Conservation (phyloP, 2,113 vertebrate species). For the Sardina pilchardus region DNA sequence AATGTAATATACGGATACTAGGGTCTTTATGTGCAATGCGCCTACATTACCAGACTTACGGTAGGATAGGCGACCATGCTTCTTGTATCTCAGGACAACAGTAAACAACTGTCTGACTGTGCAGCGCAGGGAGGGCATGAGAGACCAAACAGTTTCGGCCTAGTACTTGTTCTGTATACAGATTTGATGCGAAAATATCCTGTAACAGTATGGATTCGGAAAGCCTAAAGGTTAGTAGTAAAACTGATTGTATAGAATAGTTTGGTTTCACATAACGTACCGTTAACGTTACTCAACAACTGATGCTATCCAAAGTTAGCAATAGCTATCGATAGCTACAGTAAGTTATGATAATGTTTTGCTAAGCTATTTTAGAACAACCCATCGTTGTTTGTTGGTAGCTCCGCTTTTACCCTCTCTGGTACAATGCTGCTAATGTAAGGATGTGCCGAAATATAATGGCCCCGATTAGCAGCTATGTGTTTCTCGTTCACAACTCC, state of each 20-base stretch:
- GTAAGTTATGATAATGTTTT: background rate
- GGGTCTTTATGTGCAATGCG: background rate
- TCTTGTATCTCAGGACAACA: conserved; percentile 43
- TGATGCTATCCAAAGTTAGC: background rate
- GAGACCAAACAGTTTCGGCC: background rate
- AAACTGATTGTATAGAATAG: background rate
- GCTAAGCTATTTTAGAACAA: background rate
- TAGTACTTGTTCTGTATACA: background rate
- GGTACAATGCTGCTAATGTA: background rate
- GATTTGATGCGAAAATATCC: background rate
- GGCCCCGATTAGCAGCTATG: background rate
- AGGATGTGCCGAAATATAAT: background rate
- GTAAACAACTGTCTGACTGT: conserved; percentile 20
- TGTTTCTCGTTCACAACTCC: background rate
- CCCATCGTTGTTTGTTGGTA: background rate
- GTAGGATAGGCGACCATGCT: conserved; percentile 10
- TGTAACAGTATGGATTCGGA: conserved; percentile 44
- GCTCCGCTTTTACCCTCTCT: no score
- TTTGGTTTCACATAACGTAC: background rate
- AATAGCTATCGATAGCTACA: background rate
- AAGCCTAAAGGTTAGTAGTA: conserved; percentile 45
- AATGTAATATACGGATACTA: no score
- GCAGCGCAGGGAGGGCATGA: background rate
- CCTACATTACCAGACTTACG: conserved; percentile 17
- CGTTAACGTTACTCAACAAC: background rate